phyloP scores from a whole-genome alignment of 2,888 invertebrate genomes.

The Drosophila colorata region DNA sequence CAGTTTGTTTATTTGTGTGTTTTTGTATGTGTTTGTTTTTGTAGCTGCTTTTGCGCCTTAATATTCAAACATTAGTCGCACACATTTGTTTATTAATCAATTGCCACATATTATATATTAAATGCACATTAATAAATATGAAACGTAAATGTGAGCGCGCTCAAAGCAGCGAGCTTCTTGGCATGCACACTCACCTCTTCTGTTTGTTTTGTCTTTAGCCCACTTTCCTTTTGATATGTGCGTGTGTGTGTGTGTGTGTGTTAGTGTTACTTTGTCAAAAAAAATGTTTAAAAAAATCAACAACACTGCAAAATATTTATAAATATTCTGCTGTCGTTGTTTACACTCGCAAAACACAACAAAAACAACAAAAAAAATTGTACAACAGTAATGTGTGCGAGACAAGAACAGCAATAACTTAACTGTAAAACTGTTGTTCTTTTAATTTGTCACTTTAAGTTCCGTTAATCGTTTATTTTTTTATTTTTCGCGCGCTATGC shows the following conservation, averaged over 20 bases:
- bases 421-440: constrained; percentile 3
- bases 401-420: constrained; percentile 21
- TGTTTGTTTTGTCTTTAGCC: constrained; percentile 47
- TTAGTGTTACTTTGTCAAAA: constrained; percentile 21
- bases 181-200: constrained; percentile 46
- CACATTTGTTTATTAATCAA: constrained; percentile 30
- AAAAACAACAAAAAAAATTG: constrained; percentile 41
- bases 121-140: constrained; percentile 11
- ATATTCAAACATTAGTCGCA: constrained; percentile 47
- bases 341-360: constrained; percentile 32
- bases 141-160: constrained; percentile 10
- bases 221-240: constrained; percentile 55
- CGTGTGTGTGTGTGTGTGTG: constrained; percentile 23
- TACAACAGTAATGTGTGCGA: constrained; percentile 30
- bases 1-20: constrained; percentile 41
- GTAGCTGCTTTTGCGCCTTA: constrained; percentile 45
- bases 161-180: constrained; percentile 14
- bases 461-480: constrained; percentile 1
- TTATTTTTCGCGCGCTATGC: constrained; percentile 44
- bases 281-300: constrained; percentile 9
- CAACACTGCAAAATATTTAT: constrained; percentile 23
- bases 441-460: constrained; percentile 24
- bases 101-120: constrained; percentile 21
- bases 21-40: constrained; percentile 20
- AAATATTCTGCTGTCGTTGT: constrained; percentile 3